These are phyloP conservation scores for Poeciliopsis retropinna DNA, from an alignment of 2,113 vertebrate genomes.

Conservation along the genomic window DNA sequence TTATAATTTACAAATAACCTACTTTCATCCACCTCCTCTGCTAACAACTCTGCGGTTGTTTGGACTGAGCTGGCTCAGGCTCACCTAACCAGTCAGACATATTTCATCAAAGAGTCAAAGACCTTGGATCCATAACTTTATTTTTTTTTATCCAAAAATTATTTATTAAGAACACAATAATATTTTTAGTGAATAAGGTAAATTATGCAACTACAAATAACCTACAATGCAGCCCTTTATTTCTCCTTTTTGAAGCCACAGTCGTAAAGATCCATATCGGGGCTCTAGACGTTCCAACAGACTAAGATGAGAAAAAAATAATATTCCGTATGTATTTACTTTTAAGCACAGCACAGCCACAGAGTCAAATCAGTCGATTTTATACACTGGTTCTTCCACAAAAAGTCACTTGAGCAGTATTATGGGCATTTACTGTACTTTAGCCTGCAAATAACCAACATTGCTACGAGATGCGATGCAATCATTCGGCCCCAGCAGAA, in stretches of 20 bases:
- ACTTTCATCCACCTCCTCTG: not conserved
- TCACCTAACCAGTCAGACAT: not conserved
- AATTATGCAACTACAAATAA: no score
- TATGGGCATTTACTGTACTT: slow-evolving; percentile 2
- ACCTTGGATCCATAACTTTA: not conserved
- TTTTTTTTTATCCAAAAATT: not conserved
- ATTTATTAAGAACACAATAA: not conserved
- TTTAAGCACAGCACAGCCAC: not conserved
- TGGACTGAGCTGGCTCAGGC: not conserved
- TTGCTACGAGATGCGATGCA: not conserved
- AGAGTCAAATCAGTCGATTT: not conserved
- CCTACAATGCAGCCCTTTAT: no score
- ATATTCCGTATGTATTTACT: not conserved
- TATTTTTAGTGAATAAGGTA: not conserved
- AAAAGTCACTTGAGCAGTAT: not conserved
- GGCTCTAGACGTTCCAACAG: not conserved
- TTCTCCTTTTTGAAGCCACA: not conserved
- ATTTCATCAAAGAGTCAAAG: not conserved
- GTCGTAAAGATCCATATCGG: not conserved
- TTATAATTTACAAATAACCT: slow-evolving; percentile 1
- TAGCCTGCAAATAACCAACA: slow-evolving; percentile 2
- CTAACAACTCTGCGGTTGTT: not conserved
- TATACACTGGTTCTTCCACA: not conserved
- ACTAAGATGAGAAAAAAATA: not conserved
- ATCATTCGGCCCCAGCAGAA: not conserved